Conservation (phyloP, 2,888 invertebrate genomes). For the Schrankia costaestrigalis region DNA sequence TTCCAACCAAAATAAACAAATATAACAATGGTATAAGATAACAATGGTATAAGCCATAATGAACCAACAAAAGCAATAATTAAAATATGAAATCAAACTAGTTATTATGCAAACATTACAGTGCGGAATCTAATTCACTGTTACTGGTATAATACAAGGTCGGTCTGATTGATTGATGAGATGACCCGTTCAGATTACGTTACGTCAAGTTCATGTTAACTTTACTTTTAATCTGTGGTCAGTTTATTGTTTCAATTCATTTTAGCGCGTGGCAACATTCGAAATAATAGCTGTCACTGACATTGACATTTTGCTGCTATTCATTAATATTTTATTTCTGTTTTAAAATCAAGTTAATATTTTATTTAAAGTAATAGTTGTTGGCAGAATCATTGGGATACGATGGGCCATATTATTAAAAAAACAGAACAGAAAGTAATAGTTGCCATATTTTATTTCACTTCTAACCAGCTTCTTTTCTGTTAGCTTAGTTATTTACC, state of each 20-base stretch:
- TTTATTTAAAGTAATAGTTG: too few relatives aligned
- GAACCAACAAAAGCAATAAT: slow-evolving; percentile 27
- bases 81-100: slow-evolving; percentile 34
- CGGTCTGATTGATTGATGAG: slow-evolving; percentile 57
- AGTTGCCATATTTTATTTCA: too few relatives aligned
- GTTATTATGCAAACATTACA: slow-evolving; percentile 33
- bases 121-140: slow-evolving; percentile 27
- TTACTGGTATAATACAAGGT: slow-evolving; percentile 49
- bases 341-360: too few relatives aligned
- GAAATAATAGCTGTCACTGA: not conserved
- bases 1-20: not conserved
- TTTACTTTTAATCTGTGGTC: slow-evolving; percentile 38
- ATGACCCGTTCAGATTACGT: slow-evolving; percentile 62
- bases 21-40: too few relatives aligned
- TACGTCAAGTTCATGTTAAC: slow-evolving; percentile 62
- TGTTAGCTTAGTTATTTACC: too few relatives aligned
- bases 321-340: too few relatives aligned
- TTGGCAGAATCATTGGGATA: too few relatives aligned
- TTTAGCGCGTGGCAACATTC: slow-evolving; percentile 1
- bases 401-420: too few relatives aligned
- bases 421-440: too few relatives aligned
- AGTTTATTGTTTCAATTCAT: slow-evolving; percentile 10
- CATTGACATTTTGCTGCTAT: too few relatives aligned
- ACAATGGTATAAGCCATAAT: too few relatives aligned
- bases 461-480: too few relatives aligned